Conservation (phyloP, 2,113 vertebrate species). For the Colinus virginianus region DNA sequence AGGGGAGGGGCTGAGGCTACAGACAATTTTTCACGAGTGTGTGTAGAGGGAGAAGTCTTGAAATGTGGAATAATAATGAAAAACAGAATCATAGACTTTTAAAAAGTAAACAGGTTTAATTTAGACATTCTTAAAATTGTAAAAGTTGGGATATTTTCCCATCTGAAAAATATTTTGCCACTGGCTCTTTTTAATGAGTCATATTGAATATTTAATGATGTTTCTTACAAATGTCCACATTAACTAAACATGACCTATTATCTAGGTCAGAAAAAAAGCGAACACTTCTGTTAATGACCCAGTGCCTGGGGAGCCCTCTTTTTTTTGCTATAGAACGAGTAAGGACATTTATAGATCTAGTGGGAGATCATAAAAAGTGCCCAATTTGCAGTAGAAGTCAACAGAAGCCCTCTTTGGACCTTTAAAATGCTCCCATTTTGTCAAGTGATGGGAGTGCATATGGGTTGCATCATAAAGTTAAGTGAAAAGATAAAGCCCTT, state of each 20-base stretch:
- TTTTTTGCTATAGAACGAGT: slow-evolving; percentile 18
- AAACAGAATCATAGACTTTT: not conserved
- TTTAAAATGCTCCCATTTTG: not conserved
- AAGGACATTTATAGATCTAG: slow-evolving; percentile 18
- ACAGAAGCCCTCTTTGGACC: not conserved
- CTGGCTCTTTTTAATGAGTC: slow-evolving; percentile 12
- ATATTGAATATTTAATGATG: slow-evolving; percentile 19
- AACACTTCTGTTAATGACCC: not conserved
- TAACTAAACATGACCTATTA: slow-evolving; percentile 28
- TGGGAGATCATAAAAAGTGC: slow-evolving; percentile 36
- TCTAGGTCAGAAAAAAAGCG: slow-evolving; percentile 39
- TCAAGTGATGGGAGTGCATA: not conserved
- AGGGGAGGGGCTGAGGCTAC: not conserved
- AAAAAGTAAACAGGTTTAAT: not conserved
- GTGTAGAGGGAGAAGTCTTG: not conserved
- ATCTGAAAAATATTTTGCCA: slow-evolving; percentile 4
- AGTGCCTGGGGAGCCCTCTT: not conserved
- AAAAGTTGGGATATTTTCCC: not conserved
- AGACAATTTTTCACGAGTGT: not conserved
- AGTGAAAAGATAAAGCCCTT: not conserved
- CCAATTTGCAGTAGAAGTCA: not conserved
- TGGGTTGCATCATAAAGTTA: slow-evolving; percentile 24
- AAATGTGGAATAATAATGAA: not conserved
- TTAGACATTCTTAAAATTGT: not conserved
- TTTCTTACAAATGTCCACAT: slow-evolving; percentile 22